These are phyloP conservation scores for Sturmia bella DNA, from an alignment of 2,888 invertebrate genomes.

Conservation along the genomic window DNA sequence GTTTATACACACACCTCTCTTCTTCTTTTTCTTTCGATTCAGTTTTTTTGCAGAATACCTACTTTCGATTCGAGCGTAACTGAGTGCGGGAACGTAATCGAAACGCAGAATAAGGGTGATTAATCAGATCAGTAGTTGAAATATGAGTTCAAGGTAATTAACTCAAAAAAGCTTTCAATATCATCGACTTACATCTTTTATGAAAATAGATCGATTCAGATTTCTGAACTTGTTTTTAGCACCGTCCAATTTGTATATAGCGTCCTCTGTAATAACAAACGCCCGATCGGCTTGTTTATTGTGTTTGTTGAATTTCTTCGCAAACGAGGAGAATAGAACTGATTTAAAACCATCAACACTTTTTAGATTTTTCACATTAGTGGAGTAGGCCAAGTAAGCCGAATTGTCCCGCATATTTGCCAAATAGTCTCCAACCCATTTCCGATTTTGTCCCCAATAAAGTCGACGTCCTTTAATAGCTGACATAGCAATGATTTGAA, in stretches of 20 bases:
- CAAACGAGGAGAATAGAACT: slow-evolving; percentile 82
- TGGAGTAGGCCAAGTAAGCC: slow-evolving; percentile 85
- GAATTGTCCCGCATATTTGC: slow-evolving; percentile 86
- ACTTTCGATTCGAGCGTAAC: too few relatives aligned
- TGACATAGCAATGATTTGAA: slow-evolving; percentile 90
- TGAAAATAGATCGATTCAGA: slow-evolving; percentile 91
- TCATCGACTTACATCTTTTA: slow-evolving; percentile 85
- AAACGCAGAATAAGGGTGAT: too few relatives aligned
- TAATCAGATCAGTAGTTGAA: too few relatives aligned
- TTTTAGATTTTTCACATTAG: slow-evolving; percentile 86
- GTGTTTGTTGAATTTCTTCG: slow-evolving; percentile 82
- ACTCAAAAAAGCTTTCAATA: background rate
- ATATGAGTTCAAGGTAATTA: too few relatives aligned
- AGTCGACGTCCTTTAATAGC: slow-evolving; percentile 84
- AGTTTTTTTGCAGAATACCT: too few relatives aligned
- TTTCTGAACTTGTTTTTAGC: slow-evolving; percentile 89
- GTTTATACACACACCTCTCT: too few relatives aligned
- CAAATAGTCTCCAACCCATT: slow-evolving; percentile 94
- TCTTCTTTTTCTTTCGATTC: too few relatives aligned
- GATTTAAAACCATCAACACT: slow-evolving; percentile 86
- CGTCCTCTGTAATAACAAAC: slow-evolving; percentile 92
- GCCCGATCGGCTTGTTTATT: slow-evolving; percentile 93
- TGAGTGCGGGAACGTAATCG: too few relatives aligned
- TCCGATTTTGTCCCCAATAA: slow-evolving; percentile 89
- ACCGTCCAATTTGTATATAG: slow-evolving; percentile 93